These are phyloP conservation scores for Euura saliciscinereae DNA, from an alignment of 1,140 invertebrate species.

Conservation along the genomic window DNA sequence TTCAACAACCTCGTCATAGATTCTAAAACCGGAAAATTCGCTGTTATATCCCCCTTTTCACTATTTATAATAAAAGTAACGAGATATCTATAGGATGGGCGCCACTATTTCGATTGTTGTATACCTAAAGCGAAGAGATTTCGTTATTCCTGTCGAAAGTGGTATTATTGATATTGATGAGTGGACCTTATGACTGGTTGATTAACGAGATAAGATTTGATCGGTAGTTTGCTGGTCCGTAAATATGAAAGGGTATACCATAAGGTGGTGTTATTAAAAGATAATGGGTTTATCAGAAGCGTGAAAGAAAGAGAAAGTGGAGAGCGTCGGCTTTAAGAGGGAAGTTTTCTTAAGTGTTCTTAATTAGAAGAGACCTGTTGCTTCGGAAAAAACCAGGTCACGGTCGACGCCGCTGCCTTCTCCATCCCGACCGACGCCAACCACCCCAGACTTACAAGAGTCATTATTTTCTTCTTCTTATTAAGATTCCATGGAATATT, in stretches of 20 bases:
- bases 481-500: conserved; percentile 42
- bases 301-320: conserved; percentile 20
- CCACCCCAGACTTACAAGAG: conserved; percentile 52
- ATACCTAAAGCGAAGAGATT: too few species aligned
- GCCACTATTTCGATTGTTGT: too few species aligned
- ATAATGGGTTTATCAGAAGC: neutral
- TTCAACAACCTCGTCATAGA: too few species aligned
- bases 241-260: neutral
- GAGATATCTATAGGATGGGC: too few species aligned
- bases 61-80: too few species aligned
- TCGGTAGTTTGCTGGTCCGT: neutral
- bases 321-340: conserved; percentile 60
- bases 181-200: too few species aligned
- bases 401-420: conserved; percentile 51
- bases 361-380: conserved; percentile 64
- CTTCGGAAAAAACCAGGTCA: conserved; percentile 62
- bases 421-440: conserved; percentile 30
- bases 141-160: too few species aligned
- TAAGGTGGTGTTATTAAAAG: neutral
- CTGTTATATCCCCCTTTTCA: too few species aligned
- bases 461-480: conserved; percentile 58
- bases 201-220: neutral
- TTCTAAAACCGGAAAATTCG: too few species aligned
- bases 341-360: conserved; percentile 64
- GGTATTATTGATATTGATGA: too few species aligned